phyloP scores from a whole-genome alignment of 2,888 invertebrate genomes.

The Mermis nigrescens region DNA sequence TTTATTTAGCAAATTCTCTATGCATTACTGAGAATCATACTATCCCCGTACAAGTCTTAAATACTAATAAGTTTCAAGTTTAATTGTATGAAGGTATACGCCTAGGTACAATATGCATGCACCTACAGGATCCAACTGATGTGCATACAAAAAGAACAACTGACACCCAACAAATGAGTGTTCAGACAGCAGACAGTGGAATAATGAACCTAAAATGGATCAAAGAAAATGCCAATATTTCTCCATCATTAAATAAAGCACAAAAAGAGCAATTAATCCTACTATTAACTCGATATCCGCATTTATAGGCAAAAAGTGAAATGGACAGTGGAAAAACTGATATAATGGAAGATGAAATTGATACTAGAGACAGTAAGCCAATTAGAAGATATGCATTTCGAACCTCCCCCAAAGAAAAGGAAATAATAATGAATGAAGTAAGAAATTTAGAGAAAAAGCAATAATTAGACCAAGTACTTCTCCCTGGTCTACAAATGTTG shows the following conservation, averaged over 20 bases:
- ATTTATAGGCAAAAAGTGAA: not conserved
- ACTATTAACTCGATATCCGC: not conserved
- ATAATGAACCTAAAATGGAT: no score
- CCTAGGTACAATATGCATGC: no score
- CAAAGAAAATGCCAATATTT: not conserved
- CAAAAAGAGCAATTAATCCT: not conserved
- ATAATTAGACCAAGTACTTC: slow-evolving; percentile 19
- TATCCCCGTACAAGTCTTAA: not conserved
- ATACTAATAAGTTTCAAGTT: not conserved
- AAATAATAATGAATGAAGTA: not conserved
- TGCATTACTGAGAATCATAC: not conserved
- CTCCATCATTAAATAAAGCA: not conserved
- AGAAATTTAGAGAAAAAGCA: not conserved
- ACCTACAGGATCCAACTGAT: not conserved
- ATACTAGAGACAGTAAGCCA: not conserved
- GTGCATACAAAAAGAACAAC: not conserved
- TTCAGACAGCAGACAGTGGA: no score
- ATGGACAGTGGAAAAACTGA: not conserved
- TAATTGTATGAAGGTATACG: not conserved
- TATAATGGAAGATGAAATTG: not conserved
- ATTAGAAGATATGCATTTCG: not conserved
- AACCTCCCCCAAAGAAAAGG: not conserved
- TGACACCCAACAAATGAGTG: not conserved
- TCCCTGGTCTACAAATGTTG: slow-evolving; percentile 29
- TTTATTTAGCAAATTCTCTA: not conserved